A percentile compares a stretch with the other conserved stretches of the same genome.
These are phyloP conservation scores for Myrmophylax atrothorax DNA, from an alignment of 2,113 vertebrate species.

Conservation along the genomic window DNA sequence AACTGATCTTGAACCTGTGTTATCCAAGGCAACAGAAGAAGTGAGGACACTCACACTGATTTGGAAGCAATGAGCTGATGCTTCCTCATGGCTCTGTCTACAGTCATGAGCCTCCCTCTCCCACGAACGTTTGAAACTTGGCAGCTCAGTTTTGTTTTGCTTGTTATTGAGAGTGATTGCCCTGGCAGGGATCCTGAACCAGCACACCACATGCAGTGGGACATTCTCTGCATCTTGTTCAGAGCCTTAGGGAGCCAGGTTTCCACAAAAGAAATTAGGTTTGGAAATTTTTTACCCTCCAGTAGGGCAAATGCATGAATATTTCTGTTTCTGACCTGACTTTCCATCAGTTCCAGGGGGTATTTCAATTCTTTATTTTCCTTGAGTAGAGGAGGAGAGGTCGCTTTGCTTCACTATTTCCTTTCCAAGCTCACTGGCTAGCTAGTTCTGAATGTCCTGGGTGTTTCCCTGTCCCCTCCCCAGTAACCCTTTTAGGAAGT, in stretches of 20 bases:
- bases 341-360: constrained; percentile 24
- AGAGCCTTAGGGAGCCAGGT: constrained; percentile 52
- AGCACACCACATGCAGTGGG: constrained; percentile 56
- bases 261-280: constrained; percentile 50
- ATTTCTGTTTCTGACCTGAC: constrained; percentile 54
- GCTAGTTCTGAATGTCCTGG: constrained; percentile 17
- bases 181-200: constrained; percentile 49
- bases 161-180: constrained; percentile 40
- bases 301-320: neutral
- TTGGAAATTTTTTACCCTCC: constrained; percentile 46
- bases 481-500: neutral
- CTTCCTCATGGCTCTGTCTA: neutral
- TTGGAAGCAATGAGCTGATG: neutral
- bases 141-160: constrained; percentile 42
- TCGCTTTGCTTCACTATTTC: neutral
- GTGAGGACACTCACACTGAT: neutral
- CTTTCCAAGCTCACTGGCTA: constrained; percentile 3
- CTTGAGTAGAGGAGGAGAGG: neutral
- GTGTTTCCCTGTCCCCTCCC: neutral
- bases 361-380: constrained; percentile 47
- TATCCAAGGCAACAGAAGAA: neutral
- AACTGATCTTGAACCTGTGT: neutral
- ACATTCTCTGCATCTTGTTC: constrained; percentile 29
- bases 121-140: constrained; percentile 36
- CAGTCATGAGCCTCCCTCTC: neutral